phyloP scores from a whole-genome alignment of 2,888 invertebrate genomes.

The Falcaria lacertinaria region DNA sequence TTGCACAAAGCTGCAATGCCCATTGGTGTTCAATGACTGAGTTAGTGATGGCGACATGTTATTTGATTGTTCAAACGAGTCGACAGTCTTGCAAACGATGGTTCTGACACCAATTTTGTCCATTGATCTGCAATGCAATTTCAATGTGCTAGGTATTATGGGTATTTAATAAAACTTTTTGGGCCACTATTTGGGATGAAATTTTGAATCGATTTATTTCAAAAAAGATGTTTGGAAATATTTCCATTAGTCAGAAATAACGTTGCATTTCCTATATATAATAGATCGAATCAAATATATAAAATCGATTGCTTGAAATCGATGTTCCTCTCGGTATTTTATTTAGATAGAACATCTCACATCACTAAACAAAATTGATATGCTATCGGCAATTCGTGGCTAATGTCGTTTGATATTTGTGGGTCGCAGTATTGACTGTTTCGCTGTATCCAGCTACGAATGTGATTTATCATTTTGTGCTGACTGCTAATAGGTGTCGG shows the following conservation, averaged over 20 bases:
- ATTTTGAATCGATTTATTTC: no score
- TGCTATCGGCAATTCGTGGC: constrained; percentile 4
- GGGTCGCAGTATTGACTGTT: constrained; percentile 11
- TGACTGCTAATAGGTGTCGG: background rate
- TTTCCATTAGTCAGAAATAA: no score
- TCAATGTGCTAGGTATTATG: no score
- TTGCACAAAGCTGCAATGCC: constrained; percentile 25
- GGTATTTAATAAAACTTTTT: no score
- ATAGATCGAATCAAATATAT: no score
- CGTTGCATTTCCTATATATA: no score
- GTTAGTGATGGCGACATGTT: background rate
- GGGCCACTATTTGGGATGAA: no score
- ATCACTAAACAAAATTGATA: constrained; percentile 31
- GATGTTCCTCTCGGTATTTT: no score
- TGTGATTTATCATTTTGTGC: background rate
- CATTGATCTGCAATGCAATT: no score
- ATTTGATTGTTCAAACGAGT: background rate
- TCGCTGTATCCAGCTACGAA: background rate
- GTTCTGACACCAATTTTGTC: background rate
- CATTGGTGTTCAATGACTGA: constrained; percentile 32
- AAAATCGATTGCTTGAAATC: no score
- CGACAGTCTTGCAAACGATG: background rate
- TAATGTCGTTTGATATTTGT: constrained; percentile 23
- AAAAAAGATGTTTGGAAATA: no score
- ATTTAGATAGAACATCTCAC: constrained; percentile 1